phyloP scores from a whole-genome alignment of 2,113 vertebrate genomes.

The Takifugu bimaculatus region DNA sequence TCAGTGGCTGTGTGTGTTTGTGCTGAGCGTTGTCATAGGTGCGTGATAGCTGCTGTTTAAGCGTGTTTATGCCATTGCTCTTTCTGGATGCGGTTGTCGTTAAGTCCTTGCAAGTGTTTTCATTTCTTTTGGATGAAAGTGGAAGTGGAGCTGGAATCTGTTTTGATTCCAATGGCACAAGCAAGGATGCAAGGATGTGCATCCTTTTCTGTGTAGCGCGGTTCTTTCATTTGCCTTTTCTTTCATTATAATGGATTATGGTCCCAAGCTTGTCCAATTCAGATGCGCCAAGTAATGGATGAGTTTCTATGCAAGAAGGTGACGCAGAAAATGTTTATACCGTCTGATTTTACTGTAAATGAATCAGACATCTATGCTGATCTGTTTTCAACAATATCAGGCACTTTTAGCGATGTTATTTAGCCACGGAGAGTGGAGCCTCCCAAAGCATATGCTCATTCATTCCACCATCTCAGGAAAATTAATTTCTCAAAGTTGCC shows the following conservation, averaged over 20 bases:
- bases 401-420: conserved; percentile 23
- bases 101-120: conserved; percentile 7
- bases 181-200: background rate
- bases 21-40: conserved; percentile 11
- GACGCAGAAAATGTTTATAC: no score
- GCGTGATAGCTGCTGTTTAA: background rate
- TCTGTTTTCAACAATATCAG: background rate
- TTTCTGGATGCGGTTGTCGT: conserved; percentile 14
- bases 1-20: background rate
- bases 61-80: background rate
- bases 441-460: conserved; percentile 48
- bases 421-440: conserved; percentile 22
- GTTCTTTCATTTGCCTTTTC: background rate
- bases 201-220: background rate
- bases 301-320: no score
- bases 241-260: background rate
- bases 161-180: background rate
- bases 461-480: conserved; percentile 42
- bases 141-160: background rate
- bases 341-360: no score
- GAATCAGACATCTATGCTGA: background rate
- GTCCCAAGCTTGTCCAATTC: background rate
- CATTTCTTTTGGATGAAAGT: background rate
- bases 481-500: conserved; percentile 50
- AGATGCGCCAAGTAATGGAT: background rate